These are phyloP conservation scores for Crocodylus rhombifer DNA, from an alignment of 2,797 vertebrate genomes.

Conservation along the genomic window DNA sequence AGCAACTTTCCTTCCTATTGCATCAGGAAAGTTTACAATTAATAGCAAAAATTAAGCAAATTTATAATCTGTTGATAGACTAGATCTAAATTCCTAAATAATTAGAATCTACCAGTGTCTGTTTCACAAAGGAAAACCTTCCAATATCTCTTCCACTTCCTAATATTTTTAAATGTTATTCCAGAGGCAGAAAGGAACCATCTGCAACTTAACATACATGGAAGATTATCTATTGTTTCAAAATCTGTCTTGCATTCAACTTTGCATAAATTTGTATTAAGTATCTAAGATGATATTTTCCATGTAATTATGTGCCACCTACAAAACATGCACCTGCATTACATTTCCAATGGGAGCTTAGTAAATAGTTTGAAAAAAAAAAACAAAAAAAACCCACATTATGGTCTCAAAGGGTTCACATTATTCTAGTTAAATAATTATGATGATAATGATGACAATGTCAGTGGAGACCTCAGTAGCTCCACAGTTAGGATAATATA, in stretches of 20 bases:
- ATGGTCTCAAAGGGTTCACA: not conserved
- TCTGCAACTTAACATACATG: not conserved
- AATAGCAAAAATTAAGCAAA: not conserved
- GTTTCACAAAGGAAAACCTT: not conserved
- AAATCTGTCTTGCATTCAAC: not conserved
- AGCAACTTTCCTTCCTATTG: not conserved
- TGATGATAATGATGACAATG: not conserved
- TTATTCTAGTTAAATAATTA: not conserved
- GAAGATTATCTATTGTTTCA: not conserved
- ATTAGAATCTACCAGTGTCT: not conserved
- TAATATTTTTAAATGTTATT: not conserved
- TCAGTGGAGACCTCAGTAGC: not conserved
- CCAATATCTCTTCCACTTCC: not conserved
- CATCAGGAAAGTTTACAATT: conserved; percentile 9
- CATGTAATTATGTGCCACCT: not conserved
- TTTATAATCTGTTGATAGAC: conserved; percentile 15
- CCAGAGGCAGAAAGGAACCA: not conserved
- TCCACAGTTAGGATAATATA: not conserved
- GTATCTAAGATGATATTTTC: not conserved
- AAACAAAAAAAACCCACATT: not conserved
- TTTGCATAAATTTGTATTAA: not conserved
- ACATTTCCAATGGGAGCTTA: not conserved
- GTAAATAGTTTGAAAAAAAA: not conserved
- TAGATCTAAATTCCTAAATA: conserved; percentile 25
- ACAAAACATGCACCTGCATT: not conserved